Conservation (phyloP, 2,888 invertebrate species). For the Tethea ocularis region DNA sequence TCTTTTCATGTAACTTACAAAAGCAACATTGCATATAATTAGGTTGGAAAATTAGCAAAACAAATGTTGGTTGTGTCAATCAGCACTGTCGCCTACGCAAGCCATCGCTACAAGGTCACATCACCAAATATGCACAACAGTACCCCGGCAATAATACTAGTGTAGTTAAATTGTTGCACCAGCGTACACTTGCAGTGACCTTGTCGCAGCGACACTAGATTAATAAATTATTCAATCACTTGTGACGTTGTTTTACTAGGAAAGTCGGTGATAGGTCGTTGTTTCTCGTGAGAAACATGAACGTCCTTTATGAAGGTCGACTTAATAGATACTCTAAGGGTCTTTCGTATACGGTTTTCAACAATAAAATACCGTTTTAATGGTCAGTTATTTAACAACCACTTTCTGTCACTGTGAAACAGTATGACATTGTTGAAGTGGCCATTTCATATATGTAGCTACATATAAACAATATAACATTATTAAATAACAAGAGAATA, state of each 20-base stretch:
- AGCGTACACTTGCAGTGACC: not conserved
- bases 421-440: too few species aligned
- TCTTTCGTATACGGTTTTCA: too few species aligned
- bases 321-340: not conserved
- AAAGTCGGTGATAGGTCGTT: conserved; percentile 6
- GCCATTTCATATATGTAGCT: too few species aligned
- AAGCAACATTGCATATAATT: not conserved
- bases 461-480: too few species aligned
- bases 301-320: not conserved
- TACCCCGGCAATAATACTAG: not conserved
- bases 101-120: conserved; percentile 11
- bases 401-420: too few species aligned
- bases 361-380: too few species aligned
- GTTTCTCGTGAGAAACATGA: not conserved
- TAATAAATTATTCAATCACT: conserved; percentile 5
- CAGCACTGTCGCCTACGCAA: not conserved
- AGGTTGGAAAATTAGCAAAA: not conserved
- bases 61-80: not conserved
- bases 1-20: not conserved
- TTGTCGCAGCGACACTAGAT: not conserved
- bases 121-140: not conserved
- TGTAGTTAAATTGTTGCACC: not conserved
- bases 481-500: too few species aligned
- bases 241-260: not conserved
- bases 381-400: too few species aligned